phyloP scores from a whole-genome alignment of 2,113 vertebrate species.

The Ursus arctos region DNA sequence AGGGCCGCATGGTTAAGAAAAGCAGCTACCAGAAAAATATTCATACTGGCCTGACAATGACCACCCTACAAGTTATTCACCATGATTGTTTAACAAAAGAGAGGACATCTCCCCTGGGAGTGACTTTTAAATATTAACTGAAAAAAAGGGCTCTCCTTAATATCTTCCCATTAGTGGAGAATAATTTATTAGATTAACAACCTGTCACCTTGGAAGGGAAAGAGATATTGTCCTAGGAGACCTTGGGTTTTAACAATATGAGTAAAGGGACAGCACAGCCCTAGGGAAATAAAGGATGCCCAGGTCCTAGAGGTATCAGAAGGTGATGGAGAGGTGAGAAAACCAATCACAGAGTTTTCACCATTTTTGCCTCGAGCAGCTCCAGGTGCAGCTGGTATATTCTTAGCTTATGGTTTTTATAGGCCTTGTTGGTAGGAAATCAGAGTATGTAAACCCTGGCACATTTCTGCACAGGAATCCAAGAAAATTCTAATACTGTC shows the following conservation, averaged over 20 bases:
- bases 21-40: slow-evolving; percentile 25
- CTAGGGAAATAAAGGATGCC: not conserved
- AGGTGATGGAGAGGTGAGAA: not conserved
- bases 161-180: not conserved
- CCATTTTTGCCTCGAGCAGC: not conserved
- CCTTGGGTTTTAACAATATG: not conserved
- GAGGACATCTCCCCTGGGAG: not conserved
- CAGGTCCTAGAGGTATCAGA: not conserved
- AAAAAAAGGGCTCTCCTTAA: not conserved
- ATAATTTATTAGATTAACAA: slow-evolving; percentile 43
- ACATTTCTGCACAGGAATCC: not conserved
- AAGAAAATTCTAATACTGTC: not conserved
- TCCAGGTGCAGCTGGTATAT: not conserved
- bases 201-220: not conserved
- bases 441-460: not conserved
- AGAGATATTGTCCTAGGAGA: not conserved
- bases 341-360: not conserved
- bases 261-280: not conserved
- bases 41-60: not conserved
- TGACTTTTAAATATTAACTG: slow-evolving; percentile 42
- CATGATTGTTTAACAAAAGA: slow-evolving; percentile 39
- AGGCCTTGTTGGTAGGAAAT: not conserved
- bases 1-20: not conserved
- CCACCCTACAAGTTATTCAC: not conserved
- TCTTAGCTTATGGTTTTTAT: not conserved